Evolutionary conservation across 2,797 vertebrate species (phyloP), one percentile per base, ranked within the genome.

Genomic region (Lepus townsendii): DNA sequence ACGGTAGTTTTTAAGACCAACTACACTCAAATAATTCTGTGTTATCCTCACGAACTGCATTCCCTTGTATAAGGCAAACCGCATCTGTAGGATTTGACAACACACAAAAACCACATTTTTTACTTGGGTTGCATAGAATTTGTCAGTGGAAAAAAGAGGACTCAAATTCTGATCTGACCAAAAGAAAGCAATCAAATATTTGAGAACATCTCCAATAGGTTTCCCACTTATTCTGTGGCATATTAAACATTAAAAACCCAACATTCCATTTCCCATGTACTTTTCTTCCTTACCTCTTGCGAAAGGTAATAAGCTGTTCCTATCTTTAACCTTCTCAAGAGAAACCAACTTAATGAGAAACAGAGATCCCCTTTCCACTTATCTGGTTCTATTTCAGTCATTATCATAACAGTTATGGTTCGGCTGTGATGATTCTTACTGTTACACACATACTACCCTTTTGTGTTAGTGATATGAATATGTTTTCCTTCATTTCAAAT

Each of bases 371-470:
- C 32, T 52, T 69, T 1, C 13, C 42, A 27, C 4, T 24, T 76
- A 32, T 76, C 30, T 24, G 3, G 47, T 35, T 54, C 19, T 11
- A 27, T 42, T 85, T 80, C 52, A 11, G 3, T 27, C 76, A 38
- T 16, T 14, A 0, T 26, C 8, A 11, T 26, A 30, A 32, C 38
- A 65, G 13, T 26, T 50, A 50, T 0, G 71, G 27, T 65, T 2
- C 10, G 20, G 16, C 7, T 72, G 20, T 2, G 2, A 4, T 26
- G 26, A 65, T 77, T 54, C 3, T 24, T n/a, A 66, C 5, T 80
- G 8, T 24, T 60, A 19, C 27, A n/a, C 1, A 27, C 35, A 27
- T 4, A 3, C 17, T 63, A 47, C 27, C 72, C 42, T 26, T 88
- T 27, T 19, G 73, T 50, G 7, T 85, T 82, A 52, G 26, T 6